Evolutionary conservation across 2,888 invertebrate species (phyloP).

Genomic region (Nomada fabriciana): DNA sequence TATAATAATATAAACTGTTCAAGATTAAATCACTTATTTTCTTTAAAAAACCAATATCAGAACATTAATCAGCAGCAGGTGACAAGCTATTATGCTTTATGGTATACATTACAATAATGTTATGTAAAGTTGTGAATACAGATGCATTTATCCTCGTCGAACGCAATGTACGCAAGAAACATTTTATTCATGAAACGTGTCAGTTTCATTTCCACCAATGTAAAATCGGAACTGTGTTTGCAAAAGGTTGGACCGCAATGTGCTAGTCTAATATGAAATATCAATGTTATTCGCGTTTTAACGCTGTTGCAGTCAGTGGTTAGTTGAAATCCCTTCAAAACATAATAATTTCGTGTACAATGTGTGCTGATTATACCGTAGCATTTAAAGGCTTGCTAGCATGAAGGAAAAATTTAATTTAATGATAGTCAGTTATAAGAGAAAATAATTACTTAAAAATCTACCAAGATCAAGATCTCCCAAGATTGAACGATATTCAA

Average conservation of each 20-base stretch:
- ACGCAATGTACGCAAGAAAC: conserved; percentile 2
- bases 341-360: background rate
- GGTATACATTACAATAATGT: no score
- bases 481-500: no score
- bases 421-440: no score
- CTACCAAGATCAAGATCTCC: no score
- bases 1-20: background rate
- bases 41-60: no score
- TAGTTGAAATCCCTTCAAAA: background rate
- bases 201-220: conserved; percentile 22
- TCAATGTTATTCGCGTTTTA: conserved; percentile 14
- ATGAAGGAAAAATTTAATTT: no score
- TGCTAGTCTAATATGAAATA: conserved; percentile 32
- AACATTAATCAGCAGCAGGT: background rate
- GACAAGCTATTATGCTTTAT: no score
- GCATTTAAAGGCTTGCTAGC: no score
- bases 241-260: conserved; percentile 9
- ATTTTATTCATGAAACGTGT: conserved; percentile 37
- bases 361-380: background rate
- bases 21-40: background rate
- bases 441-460: no score
- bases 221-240: conserved; percentile 21
- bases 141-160: conserved; percentile 27
- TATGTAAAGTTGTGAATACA: conserved; percentile 16
- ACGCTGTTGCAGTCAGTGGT: background rate